Evolutionary conservation across 2,113 vertebrate genomes (phyloP).

Genomic region (Perca flavescens): DNA sequence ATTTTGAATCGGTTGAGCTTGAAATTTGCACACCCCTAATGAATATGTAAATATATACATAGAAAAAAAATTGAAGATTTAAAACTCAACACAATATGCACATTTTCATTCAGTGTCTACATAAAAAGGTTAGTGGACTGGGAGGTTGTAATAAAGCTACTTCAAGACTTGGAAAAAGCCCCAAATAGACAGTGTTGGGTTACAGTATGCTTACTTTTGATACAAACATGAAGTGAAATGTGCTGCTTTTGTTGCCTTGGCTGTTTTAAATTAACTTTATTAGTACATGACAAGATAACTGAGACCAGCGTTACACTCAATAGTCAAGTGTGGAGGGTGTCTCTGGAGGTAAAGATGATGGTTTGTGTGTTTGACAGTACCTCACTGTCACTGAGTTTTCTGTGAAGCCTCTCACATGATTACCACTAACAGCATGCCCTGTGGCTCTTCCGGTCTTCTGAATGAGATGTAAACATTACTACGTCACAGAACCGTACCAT

Average conservation of each 20-base stretch:
- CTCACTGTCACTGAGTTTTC: not conserved
- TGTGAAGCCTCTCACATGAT: conserved; percentile 24
- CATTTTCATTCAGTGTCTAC: not conserved
- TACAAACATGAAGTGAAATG: not conserved
- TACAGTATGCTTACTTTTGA: not conserved
- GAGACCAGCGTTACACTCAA: conserved; percentile 9
- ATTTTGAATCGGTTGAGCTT: too few species aligned
- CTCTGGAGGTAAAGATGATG: not conserved
- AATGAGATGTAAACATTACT: conserved; percentile 15
- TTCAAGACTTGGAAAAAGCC: not conserved
- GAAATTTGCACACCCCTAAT: not conserved
- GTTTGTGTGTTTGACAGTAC: not conserved
- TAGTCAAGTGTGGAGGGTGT: not conserved
- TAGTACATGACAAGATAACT: not conserved
- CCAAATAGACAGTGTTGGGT: not conserved
- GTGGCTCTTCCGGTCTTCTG: conserved; percentile 9
- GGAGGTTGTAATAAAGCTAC: not conserved
- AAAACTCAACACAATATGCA: not conserved
- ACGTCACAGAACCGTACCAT: not conserved
- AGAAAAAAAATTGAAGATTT: not conserved
- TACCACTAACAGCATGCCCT: not conserved
- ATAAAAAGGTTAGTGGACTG: not conserved
- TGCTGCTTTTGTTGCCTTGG: not conserved
- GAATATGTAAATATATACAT: not conserved
- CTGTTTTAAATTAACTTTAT: not conserved